Base-by-base conservation (phyloP, 2,888 invertebrate genomes). In the Griposia aprilina region DNA sequence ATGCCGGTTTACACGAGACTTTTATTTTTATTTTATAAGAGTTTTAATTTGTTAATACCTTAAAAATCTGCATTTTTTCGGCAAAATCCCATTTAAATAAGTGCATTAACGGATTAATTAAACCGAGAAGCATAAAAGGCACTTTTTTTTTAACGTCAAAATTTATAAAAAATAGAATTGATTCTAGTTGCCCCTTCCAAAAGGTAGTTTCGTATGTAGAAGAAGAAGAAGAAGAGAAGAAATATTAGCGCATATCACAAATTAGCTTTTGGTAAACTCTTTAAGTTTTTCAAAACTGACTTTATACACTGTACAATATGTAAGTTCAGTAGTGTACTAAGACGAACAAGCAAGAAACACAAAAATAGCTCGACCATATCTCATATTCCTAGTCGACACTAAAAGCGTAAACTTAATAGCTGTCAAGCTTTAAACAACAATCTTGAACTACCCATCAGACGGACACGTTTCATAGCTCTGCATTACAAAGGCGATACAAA, bases 401-500 rank as follows among this genome's bases (percentile, higher is more conserved):
- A 69, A 83, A 79, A 79, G 75, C 75, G 45, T 17, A 78, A 75
- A 79, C 77, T 67, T 63, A 65, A 57, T 65, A 76, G 65, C 63
- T 68, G 50, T 76, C 59, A 71, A 48, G 62, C 11, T 68, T 74
- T 68, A 71, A 83, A 83, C 57, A 50, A 68, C 63, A 68, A 83
- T 84, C 84, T 76, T 11, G 17, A 52, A 63, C 84, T 60, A 71
- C 74, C 67, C 76, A 80, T 71, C 68, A 80, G 26, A 36, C 11
- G 23, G 59, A 65, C 62, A 73, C 23, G n/a, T 71, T 71, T 83
- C 71, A 73, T 74, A 75, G 73, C 60, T 73, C 8, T 7, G 36
- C 70, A 75, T 76, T 74, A 78, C 81, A 73, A 74, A 70, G 68
- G 68, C 72, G 75, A 82, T 66, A 81, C 78, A 79, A 66, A 76